Base-by-base conservation (phyloP, 92 coral and sea anemone species). In the Muricea muricata region DNA sequence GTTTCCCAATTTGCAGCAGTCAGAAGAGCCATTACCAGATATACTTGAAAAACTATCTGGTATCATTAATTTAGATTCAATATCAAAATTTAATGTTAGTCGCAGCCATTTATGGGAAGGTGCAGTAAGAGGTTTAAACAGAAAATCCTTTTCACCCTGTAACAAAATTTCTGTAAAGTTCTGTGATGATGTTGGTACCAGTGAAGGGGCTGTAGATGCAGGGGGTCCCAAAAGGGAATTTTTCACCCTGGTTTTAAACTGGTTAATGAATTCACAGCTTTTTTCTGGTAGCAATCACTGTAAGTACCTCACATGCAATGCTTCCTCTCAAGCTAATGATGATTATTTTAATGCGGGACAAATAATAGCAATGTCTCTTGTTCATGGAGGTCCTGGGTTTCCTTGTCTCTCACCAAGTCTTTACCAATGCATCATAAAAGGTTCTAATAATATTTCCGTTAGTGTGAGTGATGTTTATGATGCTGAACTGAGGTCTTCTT, bases 141-240 rank as follows among this genome's bases (percentile, higher is more conserved):
- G 91, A 47, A 91, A 91, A 75, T 88, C 90, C 8, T 91, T 91
- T 79, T 81, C 87, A 63, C 86, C 92, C 50, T 21, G 32, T 35
- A 88, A 71, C 31, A 88, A 84, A 71, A 67, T 4, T 37, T 37
- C 9, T 37, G 4, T 89, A 37, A 4, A 37, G 4, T 37, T 37
- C 9, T 37, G 5, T 4, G 42, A 37, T 4, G 5, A 37, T 37
- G 9, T 72, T 45, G 92, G 92, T 29, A 86, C 50, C 11, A 68
- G 86, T 46, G 92, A 91, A 65, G 92, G 94, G 48, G 92, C 90
- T 40, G 88, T 86, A 40, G 92, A 91, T 78, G 48, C 66, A 28
- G 92, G 90, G 40, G 95, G 92, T 23, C 92, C 91, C 60, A 92
- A 84, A 85, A 42, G 90, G 66, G 90, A 93, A 63, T 90, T 76